Evolutionary conservation across 2,113 vertebrate genomes (phyloP), one percentile per base, ranked within the genome.

Genomic region (Centropus bengalensis): DNA sequence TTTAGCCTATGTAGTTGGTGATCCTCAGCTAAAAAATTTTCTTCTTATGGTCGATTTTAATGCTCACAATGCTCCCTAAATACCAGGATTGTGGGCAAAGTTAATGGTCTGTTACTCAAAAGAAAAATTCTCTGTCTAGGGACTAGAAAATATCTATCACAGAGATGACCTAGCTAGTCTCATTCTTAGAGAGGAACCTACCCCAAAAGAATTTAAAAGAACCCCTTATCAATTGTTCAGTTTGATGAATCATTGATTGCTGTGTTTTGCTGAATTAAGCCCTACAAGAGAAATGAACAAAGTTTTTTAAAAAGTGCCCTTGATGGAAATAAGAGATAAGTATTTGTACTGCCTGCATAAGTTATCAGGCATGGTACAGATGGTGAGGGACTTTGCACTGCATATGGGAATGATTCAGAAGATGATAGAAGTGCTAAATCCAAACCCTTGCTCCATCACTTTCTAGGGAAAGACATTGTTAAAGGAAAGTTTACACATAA

Each of bases 361-460:
- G 52, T 81, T 95, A 90, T 75, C 80, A 90, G 54, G 86, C 56
- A 91, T 22, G 40, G 73, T 96, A 83, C 92, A 95, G 95, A 95
- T 93, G 91, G 96, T 92, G 56, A 94, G 92, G 88, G 92, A 94
- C 90, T 95, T 95, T 93, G 80, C 68, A 83, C 67, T 92, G 91
- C 94, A 95, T 89, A 92, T 93, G 93, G 86, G 91, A 92, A 94
- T 89, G 86, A 96, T 94, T 96, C 93, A 96, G 91, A 90, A 91
- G 51, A 88, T 93, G 80, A 93, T 92, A 86, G 60, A 90, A 94
- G 77, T 96, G 89, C 56, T 93, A 94, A 96, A 96, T 91, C 83
- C 89, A 96, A 94, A 91, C 17, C 38, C 64, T 91, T 89, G 55
- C 44, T 86, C 83, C 86, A 92, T 86, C 69, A 78, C 73, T 55